Percentiles rank a stretch among this genome's conserved stretches.
Conservation (phyloP, 2,113 vertebrate genomes). For the Cynoglossus semilaevis region DNA sequence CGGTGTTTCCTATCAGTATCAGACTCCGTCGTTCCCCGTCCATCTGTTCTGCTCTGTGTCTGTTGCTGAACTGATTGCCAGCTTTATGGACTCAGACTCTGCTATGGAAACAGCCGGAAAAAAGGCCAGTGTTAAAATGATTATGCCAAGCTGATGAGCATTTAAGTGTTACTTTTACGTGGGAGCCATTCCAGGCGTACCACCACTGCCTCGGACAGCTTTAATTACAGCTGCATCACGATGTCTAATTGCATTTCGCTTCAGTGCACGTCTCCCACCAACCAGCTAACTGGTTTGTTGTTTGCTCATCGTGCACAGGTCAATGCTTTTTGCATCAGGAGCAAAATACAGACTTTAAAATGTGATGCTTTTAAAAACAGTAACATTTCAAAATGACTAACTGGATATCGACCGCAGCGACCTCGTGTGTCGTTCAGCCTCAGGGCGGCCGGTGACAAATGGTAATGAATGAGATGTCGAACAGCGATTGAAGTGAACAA, state of each 20-base stretch:
- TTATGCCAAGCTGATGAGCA: slow-evolving; percentile 66
- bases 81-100: slow-evolving; percentile 66
- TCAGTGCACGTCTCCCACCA: slow-evolving; percentile 54
- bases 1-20: no score
- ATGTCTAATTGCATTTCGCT: slow-evolving; percentile 64
- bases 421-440: neutral
- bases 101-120: slow-evolving; percentile 74
- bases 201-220: slow-evolving; percentile 57
- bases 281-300: neutral
- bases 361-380: no score
- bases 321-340: no score
- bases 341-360: no score
- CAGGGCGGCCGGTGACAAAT: neutral
- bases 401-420: no score
- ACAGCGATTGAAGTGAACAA: neutral
- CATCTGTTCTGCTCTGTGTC: slow-evolving; percentile 43
- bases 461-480: neutral
- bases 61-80: slow-evolving; percentile 63
- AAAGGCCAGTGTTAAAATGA: slow-evolving; percentile 74
- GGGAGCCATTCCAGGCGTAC: slow-evolving; percentile 73
- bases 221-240: slow-evolving; percentile 63
- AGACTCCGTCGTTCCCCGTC: slow-evolving; percentile 8
- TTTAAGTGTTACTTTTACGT: slow-evolving; percentile 57
- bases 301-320: no score
- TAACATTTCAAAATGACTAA: no score